A percentile compares a stretch with the other conserved stretches of the same genome.
Evolutionary conservation across 2,797 vertebrate species (phyloP).

Genomic region (Sebastes vulpes): DNA sequence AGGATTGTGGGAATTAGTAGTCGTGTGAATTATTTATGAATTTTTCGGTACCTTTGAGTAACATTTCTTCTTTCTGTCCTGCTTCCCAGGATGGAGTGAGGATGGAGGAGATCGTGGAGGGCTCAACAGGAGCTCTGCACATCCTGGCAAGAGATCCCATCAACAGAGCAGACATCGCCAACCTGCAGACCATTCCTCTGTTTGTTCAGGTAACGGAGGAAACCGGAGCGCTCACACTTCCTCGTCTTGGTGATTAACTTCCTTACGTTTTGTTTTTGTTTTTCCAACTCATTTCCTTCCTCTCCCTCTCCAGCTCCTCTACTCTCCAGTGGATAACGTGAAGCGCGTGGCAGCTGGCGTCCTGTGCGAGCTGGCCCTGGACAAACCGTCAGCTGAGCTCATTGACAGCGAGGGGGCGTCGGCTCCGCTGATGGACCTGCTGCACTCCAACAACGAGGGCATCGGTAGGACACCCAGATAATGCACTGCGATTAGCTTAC

Average conservation of each 20-base stretch:
- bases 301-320: constrained; percentile 88
- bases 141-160: constrained; percentile 94
- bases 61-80: neutral
- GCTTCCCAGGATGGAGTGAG: constrained; percentile 92
- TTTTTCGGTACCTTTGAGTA: neutral
- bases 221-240: neutral
- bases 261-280: neutral
- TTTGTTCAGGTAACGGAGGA: constrained; percentile 92
- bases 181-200: constrained; percentile 94
- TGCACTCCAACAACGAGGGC: constrained; percentile 97
- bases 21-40: neutral
- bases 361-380: constrained; percentile 96
- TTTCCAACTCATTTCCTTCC: neutral
- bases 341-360: constrained; percentile 94
- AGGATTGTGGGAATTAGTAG: neutral
- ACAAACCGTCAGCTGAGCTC: constrained; percentile 90
- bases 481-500: constrained; percentile 13
- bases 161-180: constrained; percentile 92
- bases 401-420: constrained; percentile 95
- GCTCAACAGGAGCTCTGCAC: constrained; percentile 95
- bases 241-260: neutral
- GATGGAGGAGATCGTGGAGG: constrained; percentile 99
- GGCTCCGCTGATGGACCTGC: constrained; percentile 94
- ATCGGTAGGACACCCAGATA: constrained; percentile 87
- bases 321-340: constrained; percentile 96